Evolutionary conservation across 1,140 invertebrate species (phyloP), one percentile per base, ranked within the genome.

Genomic region (Calliopsis andreniformis): DNA sequence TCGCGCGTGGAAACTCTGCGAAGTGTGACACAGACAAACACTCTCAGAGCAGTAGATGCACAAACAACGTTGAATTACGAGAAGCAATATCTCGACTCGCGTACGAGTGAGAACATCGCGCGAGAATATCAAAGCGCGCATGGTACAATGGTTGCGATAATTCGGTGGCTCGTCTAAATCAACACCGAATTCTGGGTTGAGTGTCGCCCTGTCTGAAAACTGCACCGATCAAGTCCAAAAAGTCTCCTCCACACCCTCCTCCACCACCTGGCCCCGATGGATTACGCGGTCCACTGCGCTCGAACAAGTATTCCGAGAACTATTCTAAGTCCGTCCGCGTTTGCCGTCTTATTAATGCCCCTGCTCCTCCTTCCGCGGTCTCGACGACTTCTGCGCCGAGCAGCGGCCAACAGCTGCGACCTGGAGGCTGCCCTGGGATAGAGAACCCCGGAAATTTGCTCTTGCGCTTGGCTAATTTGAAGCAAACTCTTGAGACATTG

Each of bases 331-430:
- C 85, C 76, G 80, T 86, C 83, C 76, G 85, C 67, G 78, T 43
- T 78, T 80, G 85, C 79, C 81, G 81, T 87, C 87, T 89, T 90
- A 90, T 89, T 89, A 90, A 89, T 89, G 87, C 85, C 76, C 72
- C 62, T 64, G 42, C 75, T 66, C 59, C 51, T 39, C 23, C 76
- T 78, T 85, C 79, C 78, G 78, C 76, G 61, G 58, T 70, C 71
- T 69, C 63, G 73, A 49, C 72, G 47, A 73, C 62, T 61, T 70
- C 62, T 72, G 71, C 59, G 59, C 32, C 20, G 55, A 69, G 47
- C 67, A 88, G 84, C 80, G 85, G 82, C 83, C 81, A 87, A 86
- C 87, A 89, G 87, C 86, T 87, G 88, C 87, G 68, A 45, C 69
- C 32, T 30, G 63, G 68, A 39, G 35, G 39, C 25, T 59, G 35